phyloP scores from a whole-genome alignment of 2,797 vertebrate species.

The Peromyscus aztecus region DNA sequence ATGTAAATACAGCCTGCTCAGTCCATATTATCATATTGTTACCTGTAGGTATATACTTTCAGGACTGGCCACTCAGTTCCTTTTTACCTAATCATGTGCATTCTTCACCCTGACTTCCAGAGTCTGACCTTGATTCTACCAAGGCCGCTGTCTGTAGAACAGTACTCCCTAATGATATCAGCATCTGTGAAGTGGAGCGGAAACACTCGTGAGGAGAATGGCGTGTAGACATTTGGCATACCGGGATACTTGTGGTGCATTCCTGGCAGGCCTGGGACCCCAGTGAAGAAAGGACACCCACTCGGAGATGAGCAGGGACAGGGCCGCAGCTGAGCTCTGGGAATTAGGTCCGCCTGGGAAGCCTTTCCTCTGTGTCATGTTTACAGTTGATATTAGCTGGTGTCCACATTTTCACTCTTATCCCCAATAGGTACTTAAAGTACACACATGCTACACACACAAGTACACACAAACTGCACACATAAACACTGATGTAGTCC shows the following conservation, averaged over 20 bases:
- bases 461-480: not conserved
- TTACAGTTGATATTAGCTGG: not conserved
- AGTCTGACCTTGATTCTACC: not conserved
- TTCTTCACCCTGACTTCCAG: not conserved
- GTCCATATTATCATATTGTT: not conserved
- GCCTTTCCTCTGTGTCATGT: not conserved
- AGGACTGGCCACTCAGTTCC: not conserved
- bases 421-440: not conserved
- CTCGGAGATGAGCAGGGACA: not conserved
- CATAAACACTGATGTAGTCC: not conserved
- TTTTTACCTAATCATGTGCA: not conserved
- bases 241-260: not conserved
- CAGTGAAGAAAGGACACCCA: not conserved
- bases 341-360: not conserved
- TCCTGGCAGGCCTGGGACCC: not conserved
- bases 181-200: not conserved
- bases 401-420: not conserved
- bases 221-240: not conserved
- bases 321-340: not conserved
- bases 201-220: not conserved
- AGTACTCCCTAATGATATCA: not conserved
- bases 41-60: not conserved
- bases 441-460: not conserved
- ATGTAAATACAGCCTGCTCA: not conserved
- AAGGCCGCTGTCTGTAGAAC: not conserved